A percentile compares a stretch with the other conserved stretches of the same genome.
Evolutionary conservation across 2,888 invertebrate species (phyloP).

Genomic region (Geophilus truncorum): DNA sequence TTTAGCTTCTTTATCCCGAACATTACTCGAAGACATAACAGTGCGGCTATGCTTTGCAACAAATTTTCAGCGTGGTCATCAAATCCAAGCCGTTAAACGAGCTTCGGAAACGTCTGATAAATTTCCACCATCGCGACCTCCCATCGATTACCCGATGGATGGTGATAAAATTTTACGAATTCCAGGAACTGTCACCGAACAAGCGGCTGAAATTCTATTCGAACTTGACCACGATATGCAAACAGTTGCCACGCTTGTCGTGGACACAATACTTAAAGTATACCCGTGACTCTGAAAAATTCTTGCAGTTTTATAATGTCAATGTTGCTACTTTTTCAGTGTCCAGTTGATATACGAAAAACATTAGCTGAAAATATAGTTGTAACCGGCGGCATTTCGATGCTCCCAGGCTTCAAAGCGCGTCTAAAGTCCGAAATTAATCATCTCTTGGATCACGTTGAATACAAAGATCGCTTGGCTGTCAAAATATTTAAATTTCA

Average conservation of each 20-base stretch:
- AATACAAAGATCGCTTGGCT: constrained; percentile 60
- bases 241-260: constrained; percentile 74
- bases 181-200: constrained; percentile 68
- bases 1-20: constrained; percentile 44
- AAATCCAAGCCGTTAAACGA: constrained; percentile 43
- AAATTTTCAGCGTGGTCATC: constrained; percentile 61
- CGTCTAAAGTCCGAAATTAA: constrained; percentile 73
- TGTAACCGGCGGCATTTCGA: constrained; percentile 78
- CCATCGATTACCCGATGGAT: constrained; percentile 60
- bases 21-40: constrained; percentile 70
- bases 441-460: constrained; percentile 57
- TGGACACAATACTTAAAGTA: constrained; percentile 69
- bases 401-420: constrained; percentile 74
- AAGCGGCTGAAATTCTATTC: constrained; percentile 78
- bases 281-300: not conserved
- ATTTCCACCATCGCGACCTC: constrained; percentile 5
- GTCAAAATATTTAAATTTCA: constrained; percentile 72
- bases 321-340: no score
- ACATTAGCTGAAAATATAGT: constrained; percentile 76
- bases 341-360: constrained; percentile 75
- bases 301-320: constrained; percentile 35
- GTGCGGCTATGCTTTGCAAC: constrained; percentile 86
- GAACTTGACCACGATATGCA: constrained; percentile 74
- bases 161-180: constrained; percentile 59
- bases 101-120: not conserved